phyloP scores from a whole-genome alignment of 2,113 vertebrate genomes.

The Bos indicus region DNA sequence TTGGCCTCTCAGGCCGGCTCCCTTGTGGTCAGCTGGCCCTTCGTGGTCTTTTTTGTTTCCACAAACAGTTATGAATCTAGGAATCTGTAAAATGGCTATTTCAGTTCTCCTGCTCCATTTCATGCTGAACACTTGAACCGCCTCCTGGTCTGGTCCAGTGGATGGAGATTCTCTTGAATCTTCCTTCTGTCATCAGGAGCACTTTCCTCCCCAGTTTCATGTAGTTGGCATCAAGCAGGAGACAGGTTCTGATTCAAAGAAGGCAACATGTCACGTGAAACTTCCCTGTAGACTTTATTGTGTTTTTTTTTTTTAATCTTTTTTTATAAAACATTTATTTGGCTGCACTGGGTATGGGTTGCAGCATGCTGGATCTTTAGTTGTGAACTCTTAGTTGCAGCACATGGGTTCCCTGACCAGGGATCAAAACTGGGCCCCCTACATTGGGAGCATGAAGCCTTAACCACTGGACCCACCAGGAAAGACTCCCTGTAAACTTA shows the following conservation, averaged over 20 bases:
- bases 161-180: background rate
- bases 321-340: background rate
- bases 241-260: background rate
- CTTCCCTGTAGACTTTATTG: background rate
- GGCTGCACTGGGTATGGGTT: background rate
- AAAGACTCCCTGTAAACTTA: too few relatives aligned
- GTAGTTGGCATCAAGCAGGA: background rate
- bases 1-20: background rate
- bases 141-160: background rate
- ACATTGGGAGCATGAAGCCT: background rate
- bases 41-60: background rate
- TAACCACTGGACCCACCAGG: background rate
- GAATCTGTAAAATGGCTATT: background rate
- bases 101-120: background rate
- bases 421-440: background rate
- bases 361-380: background rate
- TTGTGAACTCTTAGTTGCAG: background rate
- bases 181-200: background rate
- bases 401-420: background rate
- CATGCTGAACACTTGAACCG: background rate
- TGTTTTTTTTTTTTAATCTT: background rate
- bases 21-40: background rate
- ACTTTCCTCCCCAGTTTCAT: background rate
- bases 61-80: background rate
- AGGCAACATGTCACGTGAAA: background rate